Evolutionary conservation across 1,140 invertebrate species (phyloP).

Genomic region (Agrypnia vestita): DNA sequence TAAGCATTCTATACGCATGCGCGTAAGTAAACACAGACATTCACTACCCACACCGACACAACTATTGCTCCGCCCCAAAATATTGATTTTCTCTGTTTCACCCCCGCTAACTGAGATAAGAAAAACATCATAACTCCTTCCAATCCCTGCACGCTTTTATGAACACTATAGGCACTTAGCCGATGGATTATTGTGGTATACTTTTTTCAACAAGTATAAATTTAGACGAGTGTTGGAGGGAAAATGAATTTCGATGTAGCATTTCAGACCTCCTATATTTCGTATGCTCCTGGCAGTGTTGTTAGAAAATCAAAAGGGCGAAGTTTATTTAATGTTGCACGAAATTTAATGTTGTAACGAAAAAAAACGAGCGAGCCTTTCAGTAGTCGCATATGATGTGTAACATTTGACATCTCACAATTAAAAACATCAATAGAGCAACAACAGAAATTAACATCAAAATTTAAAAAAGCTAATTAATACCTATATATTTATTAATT

Average conservation of each 20-base stretch:
- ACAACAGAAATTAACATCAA: too few relatives aligned
- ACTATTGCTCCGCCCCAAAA: constrained; percentile 52
- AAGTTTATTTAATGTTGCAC: not conserved
- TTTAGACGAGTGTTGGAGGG: not conserved
- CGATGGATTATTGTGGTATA: constrained; percentile 6
- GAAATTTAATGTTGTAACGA: too few relatives aligned
- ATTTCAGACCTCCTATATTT: not conserved
- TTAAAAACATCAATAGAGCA: too few relatives aligned
- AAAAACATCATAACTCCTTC: not conserved
- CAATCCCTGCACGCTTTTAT: not conserved
- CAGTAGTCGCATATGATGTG: too few relatives aligned
- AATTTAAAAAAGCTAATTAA: too few relatives aligned
- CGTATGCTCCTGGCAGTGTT: constrained; percentile 36
- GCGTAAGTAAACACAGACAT: not conserved
- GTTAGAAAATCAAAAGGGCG: constrained; percentile 3
- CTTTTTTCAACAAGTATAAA: not conserved
- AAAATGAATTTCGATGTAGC: not conserved
- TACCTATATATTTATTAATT: too few relatives aligned
- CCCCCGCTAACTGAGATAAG: constrained; percentile 35
- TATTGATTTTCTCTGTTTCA: constrained; percentile 55
- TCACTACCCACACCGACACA: constrained; percentile 26
- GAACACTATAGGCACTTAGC: too few relatives aligned
- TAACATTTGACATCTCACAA: too few relatives aligned
- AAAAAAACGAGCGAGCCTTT: too few relatives aligned
- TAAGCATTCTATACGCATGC: not conserved